Evolutionary conservation across 2,888 invertebrate genomes (phyloP).

Genomic region (Auanema freiburgensis): DNA sequence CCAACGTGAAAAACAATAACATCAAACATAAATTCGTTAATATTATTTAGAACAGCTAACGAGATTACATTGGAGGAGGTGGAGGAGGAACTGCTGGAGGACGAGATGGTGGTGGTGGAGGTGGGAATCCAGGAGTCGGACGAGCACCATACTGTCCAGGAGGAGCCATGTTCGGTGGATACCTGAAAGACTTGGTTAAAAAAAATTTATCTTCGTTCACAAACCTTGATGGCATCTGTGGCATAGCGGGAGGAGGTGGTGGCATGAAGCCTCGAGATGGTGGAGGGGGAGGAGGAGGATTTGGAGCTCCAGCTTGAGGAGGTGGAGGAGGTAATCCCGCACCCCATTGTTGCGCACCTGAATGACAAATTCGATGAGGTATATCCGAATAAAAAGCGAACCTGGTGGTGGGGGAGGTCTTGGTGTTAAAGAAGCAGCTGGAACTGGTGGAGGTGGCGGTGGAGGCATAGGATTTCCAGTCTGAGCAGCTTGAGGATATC

Average conservation of each 20-base stretch:
- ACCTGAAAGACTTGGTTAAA: too few species aligned
- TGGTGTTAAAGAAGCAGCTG: conserved; percentile 41
- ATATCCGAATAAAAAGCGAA: neutral
- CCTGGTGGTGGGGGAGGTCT: conserved; percentile 41
- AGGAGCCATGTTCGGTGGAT: too few species aligned
- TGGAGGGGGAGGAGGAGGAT: conserved; percentile 22
- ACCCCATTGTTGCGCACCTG: conserved; percentile 15
- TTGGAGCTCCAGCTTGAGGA: conserved; percentile 20
- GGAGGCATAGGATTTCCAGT: conserved; percentile 42
- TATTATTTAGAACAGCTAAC: conserved; percentile 8
- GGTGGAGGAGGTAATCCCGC: conserved; percentile 24
- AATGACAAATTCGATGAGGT: neutral
- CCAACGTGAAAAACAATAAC: conserved; percentile 1
- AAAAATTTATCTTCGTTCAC: neutral
- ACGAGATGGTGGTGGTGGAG: conserved; percentile 35
- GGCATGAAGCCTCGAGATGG: conserved; percentile 26
- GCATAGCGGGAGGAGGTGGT: conserved; percentile 39
- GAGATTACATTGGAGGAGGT: conserved; percentile 26
- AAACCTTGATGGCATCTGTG: conserved; percentile 35
- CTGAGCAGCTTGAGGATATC: conserved; percentile 35
- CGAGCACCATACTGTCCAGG: too few species aligned
- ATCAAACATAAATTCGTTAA: neutral
- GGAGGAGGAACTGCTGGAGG: conserved; percentile 44
- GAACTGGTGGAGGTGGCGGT: conserved; percentile 41
- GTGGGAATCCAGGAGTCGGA: conserved; percentile 29